A percentile compares a stretch with the other conserved stretches of the same genome.
Conservation (phyloP, 2,888 invertebrate species). For the Gymnocheta viridis region DNA sequence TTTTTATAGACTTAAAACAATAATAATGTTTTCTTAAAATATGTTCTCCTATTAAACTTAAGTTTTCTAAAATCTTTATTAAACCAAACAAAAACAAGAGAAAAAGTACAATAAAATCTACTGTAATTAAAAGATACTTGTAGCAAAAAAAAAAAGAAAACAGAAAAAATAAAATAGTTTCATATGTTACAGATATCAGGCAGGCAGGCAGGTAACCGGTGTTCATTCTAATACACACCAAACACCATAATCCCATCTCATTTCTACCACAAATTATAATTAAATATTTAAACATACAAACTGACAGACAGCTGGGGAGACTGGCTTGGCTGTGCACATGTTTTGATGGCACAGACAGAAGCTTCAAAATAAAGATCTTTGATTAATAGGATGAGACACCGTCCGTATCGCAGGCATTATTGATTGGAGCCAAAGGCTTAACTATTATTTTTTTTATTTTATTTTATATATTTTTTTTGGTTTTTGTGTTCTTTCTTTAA, state of each 20-base stretch:
- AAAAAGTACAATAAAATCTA: neutral
- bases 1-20: too few relatives aligned
- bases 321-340: neutral
- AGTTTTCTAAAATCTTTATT: too few relatives aligned
- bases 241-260: neutral
- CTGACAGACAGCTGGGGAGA: neutral
- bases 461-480: neutral
- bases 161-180: neutral
- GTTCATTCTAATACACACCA: neutral
- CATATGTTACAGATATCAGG: conserved; percentile 14
- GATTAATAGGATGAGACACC: conserved; percentile 60
- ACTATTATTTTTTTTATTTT: conserved; percentile 15
- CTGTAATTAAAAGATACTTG: neutral
- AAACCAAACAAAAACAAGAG: neutral
- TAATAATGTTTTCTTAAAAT: too few relatives aligned
- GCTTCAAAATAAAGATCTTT: conserved; percentile 58
- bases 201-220: conserved; percentile 5
- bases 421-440: conserved; percentile 39
- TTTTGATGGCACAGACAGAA: conserved; percentile 32
- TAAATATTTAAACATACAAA: conserved; percentile 8
- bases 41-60: too few relatives aligned
- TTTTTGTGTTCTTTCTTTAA: neutral
- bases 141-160: neutral
- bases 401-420: conserved; percentile 7
- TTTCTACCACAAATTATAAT: conserved; percentile 30